Evolutionary conservation across 1,140 invertebrate species (phyloP).

Genomic region (Drosophila suzukii): DNA sequence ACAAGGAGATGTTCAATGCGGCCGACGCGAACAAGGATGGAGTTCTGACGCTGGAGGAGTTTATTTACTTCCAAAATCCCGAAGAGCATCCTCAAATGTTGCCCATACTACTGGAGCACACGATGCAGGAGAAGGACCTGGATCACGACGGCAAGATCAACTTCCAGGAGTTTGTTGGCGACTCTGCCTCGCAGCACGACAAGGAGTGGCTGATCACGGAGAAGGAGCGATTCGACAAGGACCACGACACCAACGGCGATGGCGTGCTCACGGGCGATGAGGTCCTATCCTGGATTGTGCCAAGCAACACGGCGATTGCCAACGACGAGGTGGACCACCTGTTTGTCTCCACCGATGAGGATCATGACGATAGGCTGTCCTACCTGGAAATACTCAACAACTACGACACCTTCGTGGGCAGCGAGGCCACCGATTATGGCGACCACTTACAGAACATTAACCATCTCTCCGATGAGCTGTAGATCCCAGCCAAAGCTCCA

Average conservation of each 20-base stretch:
- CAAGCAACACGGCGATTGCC: slow-evolving; percentile 95
- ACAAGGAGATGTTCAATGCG: slow-evolving; percentile 93
- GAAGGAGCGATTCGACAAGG: slow-evolving; percentile 95
- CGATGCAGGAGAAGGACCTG: slow-evolving; percentile 93
- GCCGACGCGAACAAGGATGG: slow-evolving; percentile 95
- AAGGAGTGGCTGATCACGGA: slow-evolving; percentile 93
- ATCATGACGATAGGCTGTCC: slow-evolving; percentile 93
- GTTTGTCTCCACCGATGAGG: slow-evolving; percentile 94
- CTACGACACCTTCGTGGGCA: slow-evolving; percentile 97
- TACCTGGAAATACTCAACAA: slow-evolving; percentile 95
- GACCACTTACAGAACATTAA: slow-evolving; percentile 92
- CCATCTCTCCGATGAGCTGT: slow-evolving; percentile 93
- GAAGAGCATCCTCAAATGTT: slow-evolving; percentile 97
- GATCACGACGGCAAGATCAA: slow-evolving; percentile 93
- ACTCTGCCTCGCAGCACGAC: slow-evolving; percentile 89
- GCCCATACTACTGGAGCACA: slow-evolving; percentile 92
- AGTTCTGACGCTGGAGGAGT: slow-evolving; percentile 91
- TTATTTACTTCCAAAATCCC: slow-evolving; percentile 95
- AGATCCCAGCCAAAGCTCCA: slow-evolving; percentile 40
- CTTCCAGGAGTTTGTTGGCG: slow-evolving; percentile 93
- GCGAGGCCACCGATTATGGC: slow-evolving; percentile 98
- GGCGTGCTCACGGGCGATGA: slow-evolving; percentile 92
- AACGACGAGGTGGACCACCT: slow-evolving; percentile 96
- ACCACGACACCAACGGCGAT: slow-evolving; percentile 95
- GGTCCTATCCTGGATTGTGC: slow-evolving; percentile 95